Percentiles rank a stretch among this genome's conserved stretches.
These are phyloP conservation scores for Stegastes partitus DNA, from an alignment of 2,113 vertebrate genomes.

Conservation along the genomic window DNA sequence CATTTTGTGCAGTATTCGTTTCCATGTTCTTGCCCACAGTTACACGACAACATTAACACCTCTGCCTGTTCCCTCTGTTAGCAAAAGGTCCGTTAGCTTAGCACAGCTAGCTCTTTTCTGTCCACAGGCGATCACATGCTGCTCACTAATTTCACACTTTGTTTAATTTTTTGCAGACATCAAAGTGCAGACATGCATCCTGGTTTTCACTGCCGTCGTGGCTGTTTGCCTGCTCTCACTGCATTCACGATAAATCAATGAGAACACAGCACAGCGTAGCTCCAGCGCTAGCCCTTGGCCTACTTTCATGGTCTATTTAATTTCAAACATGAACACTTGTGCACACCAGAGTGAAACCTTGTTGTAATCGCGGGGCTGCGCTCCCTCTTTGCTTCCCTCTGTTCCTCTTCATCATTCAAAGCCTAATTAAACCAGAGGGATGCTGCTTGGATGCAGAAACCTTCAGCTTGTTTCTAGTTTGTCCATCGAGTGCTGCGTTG, in stretches of 20 bases:
- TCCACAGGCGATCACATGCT: no score
- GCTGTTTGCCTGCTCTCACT: neutral
- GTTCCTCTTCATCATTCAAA: conserved; percentile 20
- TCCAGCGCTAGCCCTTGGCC: conserved; percentile 8
- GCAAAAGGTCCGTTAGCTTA: no score
- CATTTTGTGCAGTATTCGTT: no score
- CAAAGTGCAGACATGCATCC: neutral
- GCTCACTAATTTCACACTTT: no score
- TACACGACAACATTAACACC: no score
- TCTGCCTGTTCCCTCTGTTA: no score
- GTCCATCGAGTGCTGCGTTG: conserved; percentile 21
- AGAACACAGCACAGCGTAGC: neutral
- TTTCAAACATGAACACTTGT: conserved; percentile 12
- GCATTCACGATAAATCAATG: neutral
- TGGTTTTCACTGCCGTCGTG: neutral
- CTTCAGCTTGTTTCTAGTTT: conserved; percentile 18
- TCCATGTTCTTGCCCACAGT: no score
- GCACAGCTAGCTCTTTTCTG: no score
- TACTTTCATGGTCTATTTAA: conserved; percentile 50
- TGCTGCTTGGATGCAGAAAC: conserved; percentile 21
- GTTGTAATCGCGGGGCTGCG: neutral
- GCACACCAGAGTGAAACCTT: conserved; percentile 16
- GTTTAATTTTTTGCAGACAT: no score
- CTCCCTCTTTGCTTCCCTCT: conserved; percentile 7
- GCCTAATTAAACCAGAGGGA: conserved; percentile 71